phyloP scores from a whole-genome alignment of 2,113 vertebrate genomes.

The Cheilinus undulatus region DNA sequence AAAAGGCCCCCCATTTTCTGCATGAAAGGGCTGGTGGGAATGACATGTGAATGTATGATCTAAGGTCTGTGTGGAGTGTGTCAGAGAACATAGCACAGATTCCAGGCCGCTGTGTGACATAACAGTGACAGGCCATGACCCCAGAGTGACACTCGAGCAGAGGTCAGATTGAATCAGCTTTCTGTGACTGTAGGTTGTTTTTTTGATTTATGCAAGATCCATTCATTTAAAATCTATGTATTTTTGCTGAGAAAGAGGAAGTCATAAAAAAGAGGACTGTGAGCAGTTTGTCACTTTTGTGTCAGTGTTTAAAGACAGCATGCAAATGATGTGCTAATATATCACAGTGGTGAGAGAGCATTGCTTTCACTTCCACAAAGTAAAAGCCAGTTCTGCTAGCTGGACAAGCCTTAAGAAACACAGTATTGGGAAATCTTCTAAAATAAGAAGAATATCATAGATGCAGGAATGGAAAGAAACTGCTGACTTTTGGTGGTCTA shows the following conservation, averaged over 20 bases:
- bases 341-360: neutral
- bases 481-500: no score
- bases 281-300: neutral
- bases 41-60: slow-evolving; percentile 43
- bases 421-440: slow-evolving; percentile 18
- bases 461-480: no score
- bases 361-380: slow-evolving; percentile 52
- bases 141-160: slow-evolving; percentile 12
- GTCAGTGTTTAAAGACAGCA: neutral
- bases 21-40: slow-evolving; percentile 61
- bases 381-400: neutral
- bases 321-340: slow-evolving; percentile 48
- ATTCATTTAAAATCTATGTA: neutral
- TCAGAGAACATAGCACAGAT: slow-evolving; percentile 54
- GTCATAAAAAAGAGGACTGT: neutral
- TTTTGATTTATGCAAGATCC: neutral
- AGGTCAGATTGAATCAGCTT: slow-evolving; percentile 23
- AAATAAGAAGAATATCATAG: slow-evolving; percentile 34
- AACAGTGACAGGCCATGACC: slow-evolving; percentile 39
- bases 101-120: slow-evolving; percentile 56
- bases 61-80: slow-evolving; percentile 51
- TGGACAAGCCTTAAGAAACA: slow-evolving; percentile 14
- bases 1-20: slow-evolving; percentile 35
- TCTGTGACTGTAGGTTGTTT: neutral
- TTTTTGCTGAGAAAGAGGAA: neutral